Conservation (phyloP, 2,888 invertebrate species). For the Drosophila cyrtoloma region DNA sequence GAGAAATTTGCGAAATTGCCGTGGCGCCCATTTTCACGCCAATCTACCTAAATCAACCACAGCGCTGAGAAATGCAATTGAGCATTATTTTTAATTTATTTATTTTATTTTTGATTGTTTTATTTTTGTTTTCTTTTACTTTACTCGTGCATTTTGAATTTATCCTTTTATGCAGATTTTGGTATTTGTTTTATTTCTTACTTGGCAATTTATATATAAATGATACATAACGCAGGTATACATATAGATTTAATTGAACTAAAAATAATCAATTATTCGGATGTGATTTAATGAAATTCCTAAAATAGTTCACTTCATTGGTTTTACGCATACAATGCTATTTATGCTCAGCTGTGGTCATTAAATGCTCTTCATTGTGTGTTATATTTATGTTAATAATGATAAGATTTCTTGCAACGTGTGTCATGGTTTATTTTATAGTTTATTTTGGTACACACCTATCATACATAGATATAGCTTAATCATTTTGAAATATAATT, state of each 20-base stretch:
- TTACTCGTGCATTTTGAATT: conserved; percentile 55
- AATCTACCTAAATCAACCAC: conserved; percentile 53
- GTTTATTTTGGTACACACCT: neutral
- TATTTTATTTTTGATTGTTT: conserved; percentile 25
- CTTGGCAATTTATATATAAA: conserved; percentile 41
- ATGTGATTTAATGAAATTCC: conserved; percentile 65
- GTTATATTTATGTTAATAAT: neutral
- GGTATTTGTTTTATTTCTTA: conserved; percentile 29
- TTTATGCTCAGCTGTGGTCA: conserved; percentile 4
- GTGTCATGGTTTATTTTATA: neutral
- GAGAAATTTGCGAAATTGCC: conserved; percentile 31
- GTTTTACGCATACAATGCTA: conserved; percentile 2
- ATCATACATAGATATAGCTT: neutral
- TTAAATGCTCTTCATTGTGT: conserved; percentile 18
- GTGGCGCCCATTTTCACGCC: conserved; percentile 59
- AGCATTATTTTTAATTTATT: conserved; percentile 27
- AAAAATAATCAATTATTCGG: conserved; percentile 67
- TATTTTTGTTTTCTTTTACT: conserved; percentile 23
- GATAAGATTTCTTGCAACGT: neutral
- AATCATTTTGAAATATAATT: neutral
- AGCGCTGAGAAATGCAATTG: conserved; percentile 42
- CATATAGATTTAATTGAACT: conserved; percentile 31
- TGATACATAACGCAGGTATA: conserved; percentile 16
- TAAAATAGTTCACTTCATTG: conserved; percentile 30
- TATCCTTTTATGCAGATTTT: conserved; percentile 71